Base-by-base conservation (phyloP, 2,888 invertebrate genomes). In the Cyaniris semiargus region DNA sequence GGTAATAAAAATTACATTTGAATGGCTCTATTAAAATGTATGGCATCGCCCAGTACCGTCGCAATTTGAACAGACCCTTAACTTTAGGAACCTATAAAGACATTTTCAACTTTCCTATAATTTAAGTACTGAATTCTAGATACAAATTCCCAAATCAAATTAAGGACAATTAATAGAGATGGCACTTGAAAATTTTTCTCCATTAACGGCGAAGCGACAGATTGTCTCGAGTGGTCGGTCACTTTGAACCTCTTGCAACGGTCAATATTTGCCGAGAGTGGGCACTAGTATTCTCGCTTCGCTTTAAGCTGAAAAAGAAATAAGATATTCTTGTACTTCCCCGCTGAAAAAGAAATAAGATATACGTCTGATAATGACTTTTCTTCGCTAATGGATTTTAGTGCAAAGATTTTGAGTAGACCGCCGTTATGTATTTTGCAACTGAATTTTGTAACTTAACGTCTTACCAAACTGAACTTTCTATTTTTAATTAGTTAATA, bases 301-400 rank as follows among this genome's bases (percentile, higher is more conserved):
- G 23, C 27, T 66, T 66, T 66, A 66, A 66, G 66, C 27, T 66
- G 31, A 18, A 66, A 60, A 6, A 66, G 66, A 66, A 66, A 66
- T 66, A 31, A 66, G 27, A 66, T 66, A 31, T 31, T 66, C 27
- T 31, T 15, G 15, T 27, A 66, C 27, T 27, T 66, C 27, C 4
- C 15, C 13, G 60, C 27, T 66, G 5, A 66, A 13, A 58, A 23
- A 23, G 23, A 66, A 66, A 66, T 23, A 15, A 66, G 23, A 66
- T 23, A 66, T 66, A 1, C 4, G 13, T 66, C 23, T 23, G 23
- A 27, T 66, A 66, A 66, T 66, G 27, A 66, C 60, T 27, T 66
- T 66, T 13, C 23, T 23, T 27, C 6, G 21, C 58, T 58, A 21
- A 58, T 58, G 58, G 58, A 21, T n/a, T 58, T 21, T 21, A 10